Conservation (phyloP, 2,888 invertebrate species). For the Agrochola litura region DNA sequence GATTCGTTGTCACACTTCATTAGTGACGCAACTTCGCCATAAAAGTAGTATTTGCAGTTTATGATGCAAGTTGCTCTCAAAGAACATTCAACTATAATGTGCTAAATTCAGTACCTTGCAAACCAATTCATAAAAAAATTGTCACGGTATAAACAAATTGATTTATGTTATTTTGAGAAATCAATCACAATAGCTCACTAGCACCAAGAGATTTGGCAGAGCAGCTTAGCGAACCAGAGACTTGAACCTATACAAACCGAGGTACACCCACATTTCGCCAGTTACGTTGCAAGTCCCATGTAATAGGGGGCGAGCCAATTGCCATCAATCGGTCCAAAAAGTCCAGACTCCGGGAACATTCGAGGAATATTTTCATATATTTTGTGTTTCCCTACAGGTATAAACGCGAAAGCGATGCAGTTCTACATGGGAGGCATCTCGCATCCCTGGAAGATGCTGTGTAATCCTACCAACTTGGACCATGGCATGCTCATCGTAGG, state of each 20-base stretch:
- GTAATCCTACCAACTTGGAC: conserved; percentile 94
- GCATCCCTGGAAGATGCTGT: conserved; percentile 96
- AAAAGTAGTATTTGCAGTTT: neutral
- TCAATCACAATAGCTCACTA: too few species aligned
- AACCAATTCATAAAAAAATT: too few species aligned
- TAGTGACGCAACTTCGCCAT: neutral
- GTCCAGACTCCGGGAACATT: too few species aligned
- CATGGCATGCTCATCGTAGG: conserved; percentile 99
- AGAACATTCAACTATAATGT: neutral
- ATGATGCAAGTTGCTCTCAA: neutral
- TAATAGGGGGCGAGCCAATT: neutral
- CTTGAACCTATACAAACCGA: too few species aligned
- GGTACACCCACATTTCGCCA: neutral
- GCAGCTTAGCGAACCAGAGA: too few species aligned
- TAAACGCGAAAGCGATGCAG: conserved; percentile 99
- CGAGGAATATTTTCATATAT: neutral
- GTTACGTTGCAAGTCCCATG: neutral
- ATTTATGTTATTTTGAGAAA: too few species aligned
- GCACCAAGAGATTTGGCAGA: too few species aligned
- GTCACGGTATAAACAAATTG: too few species aligned
- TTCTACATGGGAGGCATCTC: conserved; percentile 98
- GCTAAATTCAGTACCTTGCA: neutral
- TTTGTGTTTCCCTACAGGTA: conserved; percentile 82
- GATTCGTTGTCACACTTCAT: neutral
- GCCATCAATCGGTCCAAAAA: neutral